Conservation (phyloP, 2,888 invertebrate species). For the Latrodectus hesperus region DNA sequence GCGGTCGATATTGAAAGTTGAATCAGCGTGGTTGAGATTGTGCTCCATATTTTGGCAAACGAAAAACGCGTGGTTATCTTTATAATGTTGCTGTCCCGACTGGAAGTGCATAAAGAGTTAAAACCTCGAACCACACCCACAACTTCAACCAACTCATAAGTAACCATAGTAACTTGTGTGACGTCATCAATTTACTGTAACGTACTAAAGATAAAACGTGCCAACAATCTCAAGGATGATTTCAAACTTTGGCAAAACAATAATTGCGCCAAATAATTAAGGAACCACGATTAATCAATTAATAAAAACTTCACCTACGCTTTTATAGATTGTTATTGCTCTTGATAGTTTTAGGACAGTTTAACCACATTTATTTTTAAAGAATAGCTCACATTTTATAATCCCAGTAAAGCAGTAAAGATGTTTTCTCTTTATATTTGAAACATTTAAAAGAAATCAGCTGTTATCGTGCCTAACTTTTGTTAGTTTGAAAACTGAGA, state of each 20-base stretch:
- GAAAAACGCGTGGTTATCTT: slow-evolving; percentile 42
- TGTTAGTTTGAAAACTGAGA: too few species aligned
- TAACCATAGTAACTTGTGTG: slow-evolving; percentile 55
- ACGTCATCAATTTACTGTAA: slow-evolving; percentile 53
- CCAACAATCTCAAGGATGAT: slow-evolving; percentile 64
- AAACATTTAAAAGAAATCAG: too few species aligned
- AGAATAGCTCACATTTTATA: too few species aligned
- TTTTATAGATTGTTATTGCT: too few species aligned
- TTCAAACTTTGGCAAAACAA: slow-evolving; percentile 61
- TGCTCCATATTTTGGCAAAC: slow-evolving; percentile 16
- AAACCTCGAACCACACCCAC: slow-evolving; percentile 65
- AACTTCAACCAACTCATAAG: slow-evolving; percentile 53
- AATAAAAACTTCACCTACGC: slow-evolving; percentile 42
- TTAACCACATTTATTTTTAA: too few species aligned
- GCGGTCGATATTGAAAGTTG: slow-evolving; percentile 40
- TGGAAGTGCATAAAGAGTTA: slow-evolving; percentile 64
- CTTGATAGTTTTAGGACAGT: too few species aligned
- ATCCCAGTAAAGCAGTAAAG: too few species aligned
- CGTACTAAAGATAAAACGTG: slow-evolving; percentile 61
- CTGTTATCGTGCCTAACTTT: too few species aligned
- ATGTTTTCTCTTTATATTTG: too few species aligned
- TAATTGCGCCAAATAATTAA: slow-evolving; percentile 63
- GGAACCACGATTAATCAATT: slow-evolving; percentile 61
- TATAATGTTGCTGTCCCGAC: slow-evolving; percentile 35
- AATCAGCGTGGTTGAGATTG: slow-evolving; percentile 46